Conservation (phyloP, 2,797 vertebrate genomes). For the Galagoides demidoff region DNA sequence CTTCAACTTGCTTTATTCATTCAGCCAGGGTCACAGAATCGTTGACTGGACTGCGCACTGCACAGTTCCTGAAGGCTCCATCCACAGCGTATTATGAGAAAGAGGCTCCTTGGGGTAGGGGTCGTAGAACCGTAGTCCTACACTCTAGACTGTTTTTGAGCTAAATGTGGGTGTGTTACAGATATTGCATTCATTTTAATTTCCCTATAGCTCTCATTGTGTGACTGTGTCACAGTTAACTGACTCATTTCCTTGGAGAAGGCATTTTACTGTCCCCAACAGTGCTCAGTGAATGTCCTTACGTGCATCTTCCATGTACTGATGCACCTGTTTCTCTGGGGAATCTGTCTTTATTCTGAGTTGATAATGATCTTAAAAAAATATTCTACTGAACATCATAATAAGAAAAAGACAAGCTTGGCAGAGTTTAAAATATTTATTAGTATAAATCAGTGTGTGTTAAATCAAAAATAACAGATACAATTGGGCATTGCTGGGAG, state of each 20-base stretch:
- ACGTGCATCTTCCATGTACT: neutral
- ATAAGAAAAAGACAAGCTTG: slow-evolving; percentile 59
- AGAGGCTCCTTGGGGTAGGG: neutral
- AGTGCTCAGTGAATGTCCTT: neutral
- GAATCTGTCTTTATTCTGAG: neutral
- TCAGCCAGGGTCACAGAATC: neutral
- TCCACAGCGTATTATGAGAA: too few relatives aligned
- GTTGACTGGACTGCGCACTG: neutral
- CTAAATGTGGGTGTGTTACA: neutral
- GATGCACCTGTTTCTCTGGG: neutral
- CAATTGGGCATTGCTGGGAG: slow-evolving; percentile 2
- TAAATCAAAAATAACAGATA: slow-evolving; percentile 83
- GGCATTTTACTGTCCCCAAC: neutral
- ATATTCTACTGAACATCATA: neutral
- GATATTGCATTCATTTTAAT: neutral
- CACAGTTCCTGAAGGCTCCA: neutral
- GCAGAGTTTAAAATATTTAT: slow-evolving; percentile 86
- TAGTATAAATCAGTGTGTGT: slow-evolving; percentile 82
- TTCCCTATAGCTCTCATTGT: neutral
- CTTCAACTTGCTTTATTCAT: neutral
- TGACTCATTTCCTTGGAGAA: neutral
- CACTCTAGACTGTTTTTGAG: neutral
- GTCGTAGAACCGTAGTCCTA: neutral
- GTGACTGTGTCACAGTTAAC: neutral
- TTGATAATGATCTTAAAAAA: neutral